Percentiles rank a stretch among this genome's conserved stretches.
phyloP scores from a whole-genome alignment of 2,888 invertebrate species.

The Xanthia togata region DNA sequence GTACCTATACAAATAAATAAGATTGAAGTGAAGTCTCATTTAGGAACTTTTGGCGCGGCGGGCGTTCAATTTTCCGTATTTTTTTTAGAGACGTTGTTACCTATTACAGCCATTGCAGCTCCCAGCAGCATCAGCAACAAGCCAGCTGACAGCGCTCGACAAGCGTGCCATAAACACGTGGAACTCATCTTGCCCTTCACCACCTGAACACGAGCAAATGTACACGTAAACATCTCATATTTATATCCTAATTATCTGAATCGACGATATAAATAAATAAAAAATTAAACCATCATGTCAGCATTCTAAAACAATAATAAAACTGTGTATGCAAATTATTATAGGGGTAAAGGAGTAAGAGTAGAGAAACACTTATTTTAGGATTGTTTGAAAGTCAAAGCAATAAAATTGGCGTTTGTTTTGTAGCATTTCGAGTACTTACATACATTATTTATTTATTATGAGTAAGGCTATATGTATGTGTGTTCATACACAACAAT shows the following conservation, averaged over 20 bases:
- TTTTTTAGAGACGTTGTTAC: constrained; percentile 80
- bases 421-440: constrained; percentile 4
- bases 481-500: neutral
- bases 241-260: neutral
- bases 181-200: constrained; percentile 97
- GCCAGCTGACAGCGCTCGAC: constrained; percentile 97
- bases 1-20: constrained; percentile 16
- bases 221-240: neutral
- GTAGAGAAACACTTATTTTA: neutral
- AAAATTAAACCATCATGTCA: neutral
- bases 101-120: constrained; percentile 97
- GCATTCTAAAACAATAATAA: constrained; percentile 1
- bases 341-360: neutral
- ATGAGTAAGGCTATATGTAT: neutral
- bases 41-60: neutral
- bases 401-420: constrained; percentile 6
- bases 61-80: neutral
- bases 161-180: constrained; percentile 97
- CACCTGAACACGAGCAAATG: constrained; percentile 88
- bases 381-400: neutral
- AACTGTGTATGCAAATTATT: neutral
- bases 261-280: neutral
- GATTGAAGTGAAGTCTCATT: constrained; percentile 21
- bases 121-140: constrained; percentile 96
- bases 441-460: constrained; percentile 5